Percentiles rank a stretch among this genome's conserved stretches.
phyloP scores from a whole-genome alignment of 2,888 invertebrate genomes.

The Schizotus pectinicornis region DNA sequence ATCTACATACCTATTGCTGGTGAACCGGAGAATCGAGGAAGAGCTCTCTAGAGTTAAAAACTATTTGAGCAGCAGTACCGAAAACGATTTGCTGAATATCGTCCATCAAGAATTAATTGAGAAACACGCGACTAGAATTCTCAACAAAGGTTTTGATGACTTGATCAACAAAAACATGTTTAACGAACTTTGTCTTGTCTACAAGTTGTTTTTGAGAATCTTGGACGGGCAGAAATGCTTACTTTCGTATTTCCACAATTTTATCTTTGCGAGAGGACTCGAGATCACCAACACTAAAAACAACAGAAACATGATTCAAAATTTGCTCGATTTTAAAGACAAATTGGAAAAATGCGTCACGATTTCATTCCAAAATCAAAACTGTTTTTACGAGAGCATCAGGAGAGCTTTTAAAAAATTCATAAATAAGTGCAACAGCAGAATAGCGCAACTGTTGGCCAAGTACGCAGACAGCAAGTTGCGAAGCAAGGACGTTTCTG shows the following conservation, averaged over 20 bases:
- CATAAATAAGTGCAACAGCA: slow-evolving; percentile 94
- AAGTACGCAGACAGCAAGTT: slow-evolving; percentile 97
- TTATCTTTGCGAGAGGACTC: slow-evolving; percentile 92
- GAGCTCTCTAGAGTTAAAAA: slow-evolving; percentile 88
- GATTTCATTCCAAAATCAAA: slow-evolving; percentile 86
- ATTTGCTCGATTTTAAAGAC: slow-evolving; percentile 94
- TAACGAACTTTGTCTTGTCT: slow-evolving; percentile 83
- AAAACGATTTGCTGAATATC: slow-evolving; percentile 80
- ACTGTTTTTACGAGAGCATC: slow-evolving; percentile 83
- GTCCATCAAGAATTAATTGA: slow-evolving; percentile 90
- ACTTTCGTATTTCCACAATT: slow-evolving; percentile 84
- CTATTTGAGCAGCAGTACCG: slow-evolving; percentile 83
- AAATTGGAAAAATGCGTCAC: slow-evolving; percentile 90
- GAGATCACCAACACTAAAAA: slow-evolving; percentile 93
- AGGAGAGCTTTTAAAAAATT: slow-evolving; percentile 95
- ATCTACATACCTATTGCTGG: slow-evolving; percentile 75
- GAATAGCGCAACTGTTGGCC: slow-evolving; percentile 96
- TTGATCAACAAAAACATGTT: slow-evolving; percentile 87
- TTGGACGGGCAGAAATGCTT: slow-evolving; percentile 86
- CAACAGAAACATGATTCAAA: slow-evolving; percentile 91
- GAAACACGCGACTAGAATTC: slow-evolving; percentile 83
- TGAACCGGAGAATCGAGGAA: slow-evolving; percentile 83
- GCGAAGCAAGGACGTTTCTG: slow-evolving; percentile 92
- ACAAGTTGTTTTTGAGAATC: slow-evolving; percentile 83
- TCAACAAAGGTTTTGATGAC: slow-evolving; percentile 87